Evolutionary conservation across 2,888 invertebrate genomes (phyloP).

Genomic region (Melikaiella ostensackeni): DNA sequence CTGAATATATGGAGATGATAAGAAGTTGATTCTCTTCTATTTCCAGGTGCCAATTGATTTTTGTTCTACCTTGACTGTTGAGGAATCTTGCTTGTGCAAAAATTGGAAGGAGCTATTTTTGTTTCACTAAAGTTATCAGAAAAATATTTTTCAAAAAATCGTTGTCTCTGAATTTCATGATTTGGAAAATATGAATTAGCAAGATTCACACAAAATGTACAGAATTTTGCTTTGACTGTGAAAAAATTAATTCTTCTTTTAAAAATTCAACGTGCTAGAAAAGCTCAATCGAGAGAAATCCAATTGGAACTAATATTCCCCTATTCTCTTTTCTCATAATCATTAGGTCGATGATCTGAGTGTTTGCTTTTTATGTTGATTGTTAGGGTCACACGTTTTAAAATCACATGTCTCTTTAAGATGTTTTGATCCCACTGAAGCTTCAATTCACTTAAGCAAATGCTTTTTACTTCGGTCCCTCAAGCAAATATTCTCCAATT

Average conservation of each 20-base stretch:
- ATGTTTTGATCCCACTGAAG: background rate
- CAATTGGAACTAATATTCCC: background rate
- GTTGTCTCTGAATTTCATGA: no score
- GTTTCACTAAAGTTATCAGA: background rate
- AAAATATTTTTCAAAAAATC: no score
- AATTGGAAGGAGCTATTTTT: background rate
- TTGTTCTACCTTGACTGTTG: background rate
- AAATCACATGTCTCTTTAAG: slow-evolving; percentile 5
- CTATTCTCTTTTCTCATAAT: background rate
- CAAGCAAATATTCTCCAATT: background rate
- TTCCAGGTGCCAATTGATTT: background rate
- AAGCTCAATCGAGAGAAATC: background rate
- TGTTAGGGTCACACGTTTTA: background rate
- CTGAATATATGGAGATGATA: background rate
- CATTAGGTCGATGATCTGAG: background rate
- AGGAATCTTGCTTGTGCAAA: background rate
- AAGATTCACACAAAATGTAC: no score
- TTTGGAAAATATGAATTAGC: no score
- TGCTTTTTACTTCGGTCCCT: background rate
- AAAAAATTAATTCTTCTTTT: no score
- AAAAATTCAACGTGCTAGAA: background rate
- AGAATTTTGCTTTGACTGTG: no score
- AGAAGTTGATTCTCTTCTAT: background rate
- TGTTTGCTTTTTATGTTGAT: background rate
- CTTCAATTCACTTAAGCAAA: background rate